These are phyloP conservation scores for Pelodytes ibericus DNA, from an alignment of 2,797 vertebrate species.

Conservation along the genomic window DNA sequence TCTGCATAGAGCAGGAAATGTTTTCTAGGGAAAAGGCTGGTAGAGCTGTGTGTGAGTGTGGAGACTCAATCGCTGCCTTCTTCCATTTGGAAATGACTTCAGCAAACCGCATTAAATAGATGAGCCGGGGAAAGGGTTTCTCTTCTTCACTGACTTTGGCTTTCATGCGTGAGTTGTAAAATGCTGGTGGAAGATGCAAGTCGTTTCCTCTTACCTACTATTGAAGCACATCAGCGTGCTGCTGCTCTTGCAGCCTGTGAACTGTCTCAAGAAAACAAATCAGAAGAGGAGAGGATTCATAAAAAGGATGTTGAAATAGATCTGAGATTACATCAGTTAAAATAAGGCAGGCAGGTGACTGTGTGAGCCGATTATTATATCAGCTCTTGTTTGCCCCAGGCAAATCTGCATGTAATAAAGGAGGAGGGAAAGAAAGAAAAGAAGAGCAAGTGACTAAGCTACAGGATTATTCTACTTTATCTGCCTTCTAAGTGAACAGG, in stretches of 20 bases:
- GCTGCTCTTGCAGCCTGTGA: slow-evolving; percentile 63
- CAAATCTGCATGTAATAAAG: slow-evolving; percentile 71
- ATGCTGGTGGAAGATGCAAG: slow-evolving; percentile 62
- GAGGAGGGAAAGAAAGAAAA: slow-evolving; percentile 60
- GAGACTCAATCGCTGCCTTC: slow-evolving; percentile 6
- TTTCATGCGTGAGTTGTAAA: slow-evolving; percentile 70
- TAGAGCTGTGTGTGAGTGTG: neutral
- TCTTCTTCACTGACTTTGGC: slow-evolving; percentile 68
- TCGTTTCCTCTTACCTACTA: slow-evolving; percentile 82
- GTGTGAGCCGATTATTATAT: slow-evolving; percentile 81
- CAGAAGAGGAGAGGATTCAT: slow-evolving; percentile 69
- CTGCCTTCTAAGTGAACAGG: slow-evolving; percentile 31
- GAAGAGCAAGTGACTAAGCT: slow-evolving; percentile 74
- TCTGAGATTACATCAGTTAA: slow-evolving; percentile 78
- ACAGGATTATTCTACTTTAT: slow-evolving; percentile 66
- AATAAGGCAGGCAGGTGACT: slow-evolving; percentile 78
- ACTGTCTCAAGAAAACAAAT: slow-evolving; percentile 70
- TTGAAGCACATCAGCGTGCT: slow-evolving; percentile 80
- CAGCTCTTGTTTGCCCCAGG: slow-evolving; percentile 76
- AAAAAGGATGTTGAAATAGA: slow-evolving; percentile 75
- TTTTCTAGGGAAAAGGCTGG: neutral
- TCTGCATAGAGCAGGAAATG: neutral
- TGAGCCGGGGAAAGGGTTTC: slow-evolving; percentile 59
- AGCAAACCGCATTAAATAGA: slow-evolving; percentile 67
- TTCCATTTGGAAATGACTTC: slow-evolving; percentile 50